A percentile compares a stretch with the other conserved stretches of the same genome.
Conservation (phyloP, 2,113 vertebrate species). For the western clawed frog (Xenopus tropicalis) region UCB_Xtro_10.0 CM004446.2:120320501-120321000, state of each 20-base stretch:
- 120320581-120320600: no score
- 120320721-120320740: constrained; percentile 90
- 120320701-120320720: constrained; percentile 95
- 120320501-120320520: no score
- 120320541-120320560: no score
- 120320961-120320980: no score
- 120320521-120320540: no score
- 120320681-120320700: constrained; percentile 90
- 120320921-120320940: no score
- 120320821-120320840: background rate
- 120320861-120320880: no score
- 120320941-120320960: no score
- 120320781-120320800: background rate
- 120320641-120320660: constrained; percentile 77
- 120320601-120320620: no score
- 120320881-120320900: background rate
- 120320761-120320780: no score
- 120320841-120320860: background rate
- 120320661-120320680: constrained; percentile 91
- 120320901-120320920: background rate
- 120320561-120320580: no score
- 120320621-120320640: background rate
- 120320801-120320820: background rate
- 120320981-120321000: no score
- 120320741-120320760: constrained; percentile 81